These are phyloP conservation scores for Chanos chanos DNA, from an alignment of 2,797 vertebrate genomes.

Conservation along the genomic window DNA sequence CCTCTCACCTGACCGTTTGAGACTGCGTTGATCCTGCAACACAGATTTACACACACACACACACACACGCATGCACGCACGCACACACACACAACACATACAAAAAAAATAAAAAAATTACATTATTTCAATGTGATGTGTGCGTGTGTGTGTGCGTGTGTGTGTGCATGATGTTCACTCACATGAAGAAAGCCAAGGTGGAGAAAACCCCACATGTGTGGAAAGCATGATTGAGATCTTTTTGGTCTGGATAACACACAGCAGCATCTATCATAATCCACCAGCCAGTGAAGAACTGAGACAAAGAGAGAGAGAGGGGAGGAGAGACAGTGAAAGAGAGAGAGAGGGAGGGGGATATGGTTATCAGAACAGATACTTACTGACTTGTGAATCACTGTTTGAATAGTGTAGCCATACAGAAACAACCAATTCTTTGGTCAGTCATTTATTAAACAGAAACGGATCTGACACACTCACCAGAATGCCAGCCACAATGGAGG, in stretches of 20 bases:
- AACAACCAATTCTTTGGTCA: background rate
- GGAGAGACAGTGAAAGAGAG: too few relatives aligned
- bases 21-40: slow-evolving; percentile 87
- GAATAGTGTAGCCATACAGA: background rate
- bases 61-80: background rate
- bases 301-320: slow-evolving; percentile 1
- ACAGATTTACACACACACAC: background rate
- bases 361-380: background rate
- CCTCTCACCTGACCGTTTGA: slow-evolving; percentile 91
- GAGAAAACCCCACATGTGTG: slow-evolving; percentile 92
- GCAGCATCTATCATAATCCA: slow-evolving; percentile 93
- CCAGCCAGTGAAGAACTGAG: slow-evolving; percentile 90
- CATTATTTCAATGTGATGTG: background rate
- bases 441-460: background rate
- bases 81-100: background rate
- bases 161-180: slow-evolving; percentile 52
- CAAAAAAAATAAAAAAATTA: too few relatives aligned
- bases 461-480: slow-evolving; percentile 69
- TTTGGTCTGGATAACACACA: slow-evolving; percentile 72
- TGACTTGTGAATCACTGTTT: background rate
- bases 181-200: slow-evolving; percentile 92
- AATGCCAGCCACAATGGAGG: slow-evolving; percentile 80
- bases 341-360: background rate
- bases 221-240: slow-evolving; percentile 85
- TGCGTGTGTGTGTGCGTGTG: background rate